phyloP scores from a whole-genome alignment of 2,113 vertebrate species.

The Mormyrus lacerda region DNA sequence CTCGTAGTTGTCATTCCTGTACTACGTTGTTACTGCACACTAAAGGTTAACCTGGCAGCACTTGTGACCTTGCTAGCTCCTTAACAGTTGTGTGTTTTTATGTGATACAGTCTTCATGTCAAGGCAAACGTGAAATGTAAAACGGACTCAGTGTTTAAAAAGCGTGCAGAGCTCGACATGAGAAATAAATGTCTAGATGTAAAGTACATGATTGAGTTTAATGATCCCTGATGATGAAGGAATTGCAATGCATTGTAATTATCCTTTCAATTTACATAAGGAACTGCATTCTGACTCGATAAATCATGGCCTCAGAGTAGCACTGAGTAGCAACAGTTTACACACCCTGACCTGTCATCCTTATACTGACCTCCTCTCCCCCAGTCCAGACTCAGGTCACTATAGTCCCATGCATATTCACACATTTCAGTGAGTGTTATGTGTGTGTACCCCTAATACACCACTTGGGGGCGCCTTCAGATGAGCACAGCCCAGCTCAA shows the following conservation, averaged over 20 bases:
- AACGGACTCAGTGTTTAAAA: not conserved
- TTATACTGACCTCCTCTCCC: not conserved
- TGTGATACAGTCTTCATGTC: not conserved
- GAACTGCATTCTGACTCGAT: not conserved
- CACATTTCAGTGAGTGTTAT: not conserved
- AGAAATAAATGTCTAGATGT: not conserved
- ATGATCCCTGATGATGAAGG: not conserved
- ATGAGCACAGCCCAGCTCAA: not conserved
- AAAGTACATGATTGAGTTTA: not conserved
- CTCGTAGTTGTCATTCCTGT: not conserved
- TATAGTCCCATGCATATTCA: not conserved
- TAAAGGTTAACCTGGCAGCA: not conserved
- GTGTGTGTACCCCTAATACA: not conserved
- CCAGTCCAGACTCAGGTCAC: not conserved
- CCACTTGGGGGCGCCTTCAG: not conserved
- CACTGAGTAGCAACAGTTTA: not conserved
- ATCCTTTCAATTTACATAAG: not conserved
- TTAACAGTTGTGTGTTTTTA: not conserved
- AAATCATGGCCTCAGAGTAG: not conserved
- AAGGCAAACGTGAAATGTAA: not conserved
- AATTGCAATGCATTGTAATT: not conserved
- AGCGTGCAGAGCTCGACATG: not conserved
- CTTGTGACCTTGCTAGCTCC: not conserved
- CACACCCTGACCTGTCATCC: not conserved
- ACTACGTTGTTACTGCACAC: not conserved